These are phyloP conservation scores for Lysiphlebus fabarum DNA, from an alignment of 1,140 invertebrate species.

Conservation along the genomic window DNA sequence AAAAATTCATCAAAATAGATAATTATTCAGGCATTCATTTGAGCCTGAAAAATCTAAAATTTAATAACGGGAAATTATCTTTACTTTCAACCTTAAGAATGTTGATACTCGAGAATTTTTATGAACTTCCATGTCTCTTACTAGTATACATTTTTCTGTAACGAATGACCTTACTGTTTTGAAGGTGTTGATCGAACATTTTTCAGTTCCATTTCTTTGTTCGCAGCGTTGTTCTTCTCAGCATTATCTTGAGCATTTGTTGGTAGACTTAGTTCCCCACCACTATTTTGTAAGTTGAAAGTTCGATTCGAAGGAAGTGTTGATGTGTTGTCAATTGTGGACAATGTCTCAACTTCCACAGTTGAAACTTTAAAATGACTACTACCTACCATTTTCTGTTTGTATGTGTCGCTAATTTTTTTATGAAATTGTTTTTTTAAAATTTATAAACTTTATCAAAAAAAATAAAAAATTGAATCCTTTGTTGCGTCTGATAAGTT, in stretches of 20 bases:
- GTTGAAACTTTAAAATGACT: conserved; percentile 82
- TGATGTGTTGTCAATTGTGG: conserved; percentile 74
- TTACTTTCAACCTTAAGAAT: no score
- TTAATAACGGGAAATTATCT: no score
- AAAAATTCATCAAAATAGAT: no score
- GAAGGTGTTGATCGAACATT: conserved; percentile 76
- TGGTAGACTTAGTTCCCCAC: conserved; percentile 55
- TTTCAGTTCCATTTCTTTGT: conserved; percentile 84
- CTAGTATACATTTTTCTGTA: no score
- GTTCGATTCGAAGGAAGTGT: conserved; percentile 73
- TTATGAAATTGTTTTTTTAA: not conserved
- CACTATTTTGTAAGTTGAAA: conserved; percentile 58
- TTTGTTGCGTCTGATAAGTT: no score
- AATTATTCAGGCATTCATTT: no score
- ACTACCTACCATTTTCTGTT: conserved; percentile 63
- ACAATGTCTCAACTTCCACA: conserved; percentile 70
- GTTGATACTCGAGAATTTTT: no score
- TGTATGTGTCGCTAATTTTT: not conserved
- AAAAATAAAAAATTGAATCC: not conserved
- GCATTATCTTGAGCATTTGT: conserved; percentile 61
- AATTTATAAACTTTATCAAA: not conserved
- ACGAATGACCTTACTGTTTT: conserved; percentile 64
- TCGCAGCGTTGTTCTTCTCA: conserved; percentile 75
- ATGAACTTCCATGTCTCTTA: no score
- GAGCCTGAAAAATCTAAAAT: no score